phyloP scores from a whole-genome alignment of 2,113 vertebrate genomes.

The Parotia lawesii region DNA sequence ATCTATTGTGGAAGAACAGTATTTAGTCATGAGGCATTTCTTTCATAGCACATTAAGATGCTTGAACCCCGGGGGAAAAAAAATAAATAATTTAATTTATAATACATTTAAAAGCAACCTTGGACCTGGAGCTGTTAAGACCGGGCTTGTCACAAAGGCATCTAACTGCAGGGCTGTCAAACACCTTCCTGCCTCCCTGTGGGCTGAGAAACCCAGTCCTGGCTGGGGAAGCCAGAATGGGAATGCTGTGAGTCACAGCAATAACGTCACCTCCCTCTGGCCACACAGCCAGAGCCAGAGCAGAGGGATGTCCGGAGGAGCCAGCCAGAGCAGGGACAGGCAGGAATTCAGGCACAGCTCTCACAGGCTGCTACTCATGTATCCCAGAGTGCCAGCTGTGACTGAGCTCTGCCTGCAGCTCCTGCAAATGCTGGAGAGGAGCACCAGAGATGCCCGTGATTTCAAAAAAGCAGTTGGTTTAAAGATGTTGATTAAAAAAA shows the following conservation, averaged over 20 bases:
- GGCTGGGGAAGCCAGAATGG: neutral
- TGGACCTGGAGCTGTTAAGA: neutral
- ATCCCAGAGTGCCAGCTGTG: neutral
- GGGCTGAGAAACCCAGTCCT: neutral
- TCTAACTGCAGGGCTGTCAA: neutral
- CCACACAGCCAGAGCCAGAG: neutral
- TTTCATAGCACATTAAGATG: neutral
- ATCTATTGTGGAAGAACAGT: neutral
- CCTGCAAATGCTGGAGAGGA: neutral
- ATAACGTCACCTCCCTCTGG: neutral
- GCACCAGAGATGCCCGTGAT: neutral
- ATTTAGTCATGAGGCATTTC: neutral
- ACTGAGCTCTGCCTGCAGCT: neutral
- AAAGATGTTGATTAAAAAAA: neutral
- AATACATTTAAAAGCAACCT: neutral
- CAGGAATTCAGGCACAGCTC: neutral
- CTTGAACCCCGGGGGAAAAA: neutral
- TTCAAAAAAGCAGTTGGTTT: constrained; percentile 28
- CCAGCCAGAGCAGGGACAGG: neutral
- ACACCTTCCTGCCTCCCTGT: neutral
- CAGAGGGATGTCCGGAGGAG: neutral
- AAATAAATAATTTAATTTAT: neutral
- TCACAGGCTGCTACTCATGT: fast-evolving
- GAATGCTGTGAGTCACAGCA: neutral
- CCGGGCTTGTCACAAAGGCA: neutral